Conservation (phyloP, 2,113 vertebrate genomes). For the Eleginops maclovinus region DNA sequence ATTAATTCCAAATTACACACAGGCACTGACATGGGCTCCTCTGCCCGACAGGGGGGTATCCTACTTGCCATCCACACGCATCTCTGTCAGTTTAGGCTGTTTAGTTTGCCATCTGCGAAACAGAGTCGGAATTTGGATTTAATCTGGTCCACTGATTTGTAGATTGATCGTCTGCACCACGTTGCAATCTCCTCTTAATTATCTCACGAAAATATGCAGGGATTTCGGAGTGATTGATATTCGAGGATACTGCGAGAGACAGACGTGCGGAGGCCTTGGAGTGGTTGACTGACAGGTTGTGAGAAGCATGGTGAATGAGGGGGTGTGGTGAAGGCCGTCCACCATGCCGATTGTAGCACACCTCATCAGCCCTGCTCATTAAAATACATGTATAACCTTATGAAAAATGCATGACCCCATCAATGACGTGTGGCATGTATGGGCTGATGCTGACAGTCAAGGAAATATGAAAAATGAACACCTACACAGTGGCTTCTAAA, state of each 20-base stretch:
- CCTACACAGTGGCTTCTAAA: background rate
- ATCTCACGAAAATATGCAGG: constrained; percentile 73
- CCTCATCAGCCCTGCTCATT: constrained; percentile 77
- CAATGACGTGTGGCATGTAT: constrained; percentile 67
- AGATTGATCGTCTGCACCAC: constrained; percentile 80
- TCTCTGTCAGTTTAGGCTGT: constrained; percentile 73
- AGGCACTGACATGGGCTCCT: constrained; percentile 77
- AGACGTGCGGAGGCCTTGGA: constrained; percentile 70
- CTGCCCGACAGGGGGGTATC: constrained; percentile 66
- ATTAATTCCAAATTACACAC: constrained; percentile 87
- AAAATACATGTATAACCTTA: constrained; percentile 71
- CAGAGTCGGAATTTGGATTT: constrained; percentile 71
- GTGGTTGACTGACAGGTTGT: constrained; percentile 76
- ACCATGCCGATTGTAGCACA: constrained; percentile 47
- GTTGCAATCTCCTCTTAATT: constrained; percentile 78
- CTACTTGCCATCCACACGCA: constrained; percentile 71
- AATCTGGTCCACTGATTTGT: constrained; percentile 76
- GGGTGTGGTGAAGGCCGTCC: constrained; percentile 70
- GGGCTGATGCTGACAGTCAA: constrained; percentile 71
- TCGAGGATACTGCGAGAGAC: constrained; percentile 71
- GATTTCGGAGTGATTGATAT: constrained; percentile 81
- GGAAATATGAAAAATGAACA: constrained; percentile 70
- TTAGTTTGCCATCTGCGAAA: constrained; percentile 80
- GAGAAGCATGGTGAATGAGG: constrained; percentile 55
- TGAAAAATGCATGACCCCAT: constrained; percentile 79